Evolutionary conservation across 2,888 invertebrate species (phyloP).

Genomic region (Cordylochernes scorpioides): DNA sequence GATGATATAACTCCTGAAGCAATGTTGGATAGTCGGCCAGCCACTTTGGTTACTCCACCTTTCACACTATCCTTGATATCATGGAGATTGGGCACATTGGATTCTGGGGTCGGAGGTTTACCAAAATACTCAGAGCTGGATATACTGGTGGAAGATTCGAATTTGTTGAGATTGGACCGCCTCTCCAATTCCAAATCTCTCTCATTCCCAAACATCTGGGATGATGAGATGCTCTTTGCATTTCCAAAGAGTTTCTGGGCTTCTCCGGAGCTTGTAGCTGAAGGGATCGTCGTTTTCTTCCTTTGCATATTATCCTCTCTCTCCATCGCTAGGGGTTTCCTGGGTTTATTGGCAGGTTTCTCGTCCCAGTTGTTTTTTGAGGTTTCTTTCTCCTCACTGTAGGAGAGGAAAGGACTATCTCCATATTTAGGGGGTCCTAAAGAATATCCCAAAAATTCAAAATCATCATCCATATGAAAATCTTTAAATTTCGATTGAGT

Average conservation of each 20-base stretch:
- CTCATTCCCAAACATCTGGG: slow-evolving; percentile 69
- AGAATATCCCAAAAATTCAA: slow-evolving; percentile 19
- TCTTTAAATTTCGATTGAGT: slow-evolving; percentile 18
- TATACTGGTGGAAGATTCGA: slow-evolving; percentile 79
- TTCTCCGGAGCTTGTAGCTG: slow-evolving; percentile 19
- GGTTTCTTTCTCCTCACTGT: slow-evolving; percentile 7
- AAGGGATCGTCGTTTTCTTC: slow-evolving; percentile 4
- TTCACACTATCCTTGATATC: slow-evolving; percentile 91
- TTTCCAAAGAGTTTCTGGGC: slow-evolving; percentile 75
- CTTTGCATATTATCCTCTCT: neutral
- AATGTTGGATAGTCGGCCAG: slow-evolving; percentile 75
- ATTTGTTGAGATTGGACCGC: slow-evolving; percentile 35
- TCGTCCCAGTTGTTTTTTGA: slow-evolving; percentile 9
- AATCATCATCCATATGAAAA: slow-evolving; percentile 22
- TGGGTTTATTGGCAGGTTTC: neutral
- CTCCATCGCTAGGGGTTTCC: neutral
- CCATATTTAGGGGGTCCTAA: slow-evolving; percentile 32
- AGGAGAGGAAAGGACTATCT: slow-evolving; percentile 14
- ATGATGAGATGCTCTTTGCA: slow-evolving; percentile 91
- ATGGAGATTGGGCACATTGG: slow-evolving; percentile 43
- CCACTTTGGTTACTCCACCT: slow-evolving; percentile 86
- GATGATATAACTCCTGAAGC: slow-evolving; percentile 87
- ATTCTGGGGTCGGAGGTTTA: slow-evolving; percentile 9
- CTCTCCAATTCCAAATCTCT: slow-evolving; percentile 30
- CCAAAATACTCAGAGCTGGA: slow-evolving; percentile 90